Evolutionary conservation across 2,113 vertebrate species (phyloP).

Genomic region (Romanogobio albipinnatus): DNA sequence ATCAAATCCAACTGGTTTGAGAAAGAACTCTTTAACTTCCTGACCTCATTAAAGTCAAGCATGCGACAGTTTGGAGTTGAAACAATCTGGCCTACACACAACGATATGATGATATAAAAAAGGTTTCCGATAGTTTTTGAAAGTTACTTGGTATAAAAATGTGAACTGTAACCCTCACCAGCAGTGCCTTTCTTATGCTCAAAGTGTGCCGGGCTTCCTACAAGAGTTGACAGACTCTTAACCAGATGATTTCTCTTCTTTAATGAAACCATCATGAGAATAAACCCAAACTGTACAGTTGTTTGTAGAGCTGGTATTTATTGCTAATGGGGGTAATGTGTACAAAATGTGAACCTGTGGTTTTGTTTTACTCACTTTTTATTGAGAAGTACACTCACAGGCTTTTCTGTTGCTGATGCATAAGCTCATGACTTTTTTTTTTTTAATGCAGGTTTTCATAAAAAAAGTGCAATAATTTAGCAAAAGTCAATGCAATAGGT

Average conservation of each 20-base stretch:
- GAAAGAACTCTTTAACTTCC: not conserved
- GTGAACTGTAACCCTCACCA: conserved; percentile 57
- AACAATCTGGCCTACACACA: not conserved
- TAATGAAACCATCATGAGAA: conserved; percentile 49
- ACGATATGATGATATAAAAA: not conserved
- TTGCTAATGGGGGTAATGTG: not conserved
- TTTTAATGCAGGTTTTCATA: not conserved
- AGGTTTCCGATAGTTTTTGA: not conserved
- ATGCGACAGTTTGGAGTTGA: not conserved
- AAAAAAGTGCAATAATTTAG: conserved; percentile 69
- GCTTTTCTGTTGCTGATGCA: conserved; percentile 9
- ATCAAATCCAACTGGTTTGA: not conserved
- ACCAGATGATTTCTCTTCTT: not conserved
- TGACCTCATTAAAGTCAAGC: not conserved
- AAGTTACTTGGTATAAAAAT: conserved; percentile 30
- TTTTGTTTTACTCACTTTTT: conserved; percentile 26
- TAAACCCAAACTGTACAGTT: conserved; percentile 48
- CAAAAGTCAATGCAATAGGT: conserved; percentile 61
- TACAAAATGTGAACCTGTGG: conserved; percentile 38
- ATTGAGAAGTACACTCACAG: not conserved
- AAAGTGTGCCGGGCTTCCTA: not conserved
- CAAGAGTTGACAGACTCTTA: not conserved
- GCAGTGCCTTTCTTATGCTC: conserved; percentile 63
- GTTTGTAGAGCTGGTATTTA: conserved; percentile 57
- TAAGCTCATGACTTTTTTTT: not conserved